Percentiles rank a stretch among this genome's conserved stretches.
phyloP scores from a whole-genome alignment of 2,113 vertebrate species.

The Mohoua ochrocephala region DNA sequence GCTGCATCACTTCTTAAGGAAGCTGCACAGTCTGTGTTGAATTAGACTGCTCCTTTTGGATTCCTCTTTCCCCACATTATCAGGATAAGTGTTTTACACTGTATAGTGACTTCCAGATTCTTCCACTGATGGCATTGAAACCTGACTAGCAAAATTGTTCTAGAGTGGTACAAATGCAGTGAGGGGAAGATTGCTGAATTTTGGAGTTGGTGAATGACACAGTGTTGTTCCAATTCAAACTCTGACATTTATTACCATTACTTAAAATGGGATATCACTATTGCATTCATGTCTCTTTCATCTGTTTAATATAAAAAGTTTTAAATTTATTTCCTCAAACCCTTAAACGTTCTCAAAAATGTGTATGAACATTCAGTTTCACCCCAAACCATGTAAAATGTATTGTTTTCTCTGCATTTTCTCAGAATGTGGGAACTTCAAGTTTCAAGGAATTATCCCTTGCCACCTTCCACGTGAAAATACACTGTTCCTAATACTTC shows the following conservation, averaged over 20 bases:
- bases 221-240: not conserved
- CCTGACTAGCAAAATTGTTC: not conserved
- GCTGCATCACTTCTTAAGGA: constrained; percentile 82
- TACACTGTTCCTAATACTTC: not conserved
- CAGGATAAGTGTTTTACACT: not conserved
- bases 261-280: not conserved
- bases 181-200: not conserved
- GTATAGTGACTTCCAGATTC: not conserved
- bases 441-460: not conserved
- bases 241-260: constrained; percentile 2
- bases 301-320: not conserved
- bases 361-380: not conserved
- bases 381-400: not conserved
- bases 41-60: constrained; percentile 34
- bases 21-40: constrained; percentile 75
- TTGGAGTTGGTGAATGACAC: not conserved
- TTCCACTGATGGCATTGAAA: not conserved
- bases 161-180: not conserved
- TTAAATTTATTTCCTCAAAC: not conserved
- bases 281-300: not conserved
- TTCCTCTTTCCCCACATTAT: not conserved
- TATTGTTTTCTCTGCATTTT: not conserved
- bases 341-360: not conserved
- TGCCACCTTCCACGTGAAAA: not conserved
- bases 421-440: not conserved